phyloP scores from a whole-genome alignment of 2,113 vertebrate species.

The Oplegnathus fasciatus region DNA sequence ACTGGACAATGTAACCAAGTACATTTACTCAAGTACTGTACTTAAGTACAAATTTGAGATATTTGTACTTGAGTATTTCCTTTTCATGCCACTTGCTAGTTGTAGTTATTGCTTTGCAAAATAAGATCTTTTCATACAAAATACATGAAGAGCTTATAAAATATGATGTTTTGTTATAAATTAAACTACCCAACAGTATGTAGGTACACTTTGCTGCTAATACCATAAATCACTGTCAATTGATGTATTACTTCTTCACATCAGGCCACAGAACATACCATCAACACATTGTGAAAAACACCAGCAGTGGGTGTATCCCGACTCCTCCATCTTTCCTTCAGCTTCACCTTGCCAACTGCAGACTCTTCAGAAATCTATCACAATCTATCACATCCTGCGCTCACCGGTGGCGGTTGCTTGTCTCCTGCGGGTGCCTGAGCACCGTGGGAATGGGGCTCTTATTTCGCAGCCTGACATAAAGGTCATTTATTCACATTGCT shows the following conservation, averaged over 20 bases:
- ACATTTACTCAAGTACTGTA: too few species aligned
- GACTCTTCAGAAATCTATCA: conserved; percentile 15
- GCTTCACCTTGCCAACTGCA: conserved; percentile 34
- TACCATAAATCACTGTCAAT: conserved; percentile 47
- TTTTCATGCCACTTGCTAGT: too few species aligned
- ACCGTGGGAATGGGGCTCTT: conserved; percentile 73
- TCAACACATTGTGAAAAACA: conserved; percentile 68
- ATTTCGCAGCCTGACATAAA: conserved; percentile 75
- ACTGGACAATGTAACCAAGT: too few species aligned
- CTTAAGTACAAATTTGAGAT: too few species aligned
- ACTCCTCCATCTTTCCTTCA: conserved; percentile 9
- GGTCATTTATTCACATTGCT: conserved; percentile 73
- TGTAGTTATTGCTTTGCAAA: too few species aligned
- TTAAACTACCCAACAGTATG: too few species aligned
- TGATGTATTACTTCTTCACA: conserved; percentile 36
- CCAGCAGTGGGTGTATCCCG: conserved; percentile 1
- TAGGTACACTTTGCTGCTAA: conserved; percentile 32
- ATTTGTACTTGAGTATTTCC: too few species aligned
- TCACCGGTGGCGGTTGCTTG: not conserved
- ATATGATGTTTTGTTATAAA: too few species aligned
- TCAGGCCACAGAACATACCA: conserved; percentile 56
- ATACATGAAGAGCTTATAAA: too few species aligned
- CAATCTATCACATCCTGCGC: conserved; percentile 48
- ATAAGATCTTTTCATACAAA: too few species aligned
- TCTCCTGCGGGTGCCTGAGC: conserved; percentile 36